Conservation (phyloP, 2,888 invertebrate species). For the Muschampia plurimacula region DNA sequence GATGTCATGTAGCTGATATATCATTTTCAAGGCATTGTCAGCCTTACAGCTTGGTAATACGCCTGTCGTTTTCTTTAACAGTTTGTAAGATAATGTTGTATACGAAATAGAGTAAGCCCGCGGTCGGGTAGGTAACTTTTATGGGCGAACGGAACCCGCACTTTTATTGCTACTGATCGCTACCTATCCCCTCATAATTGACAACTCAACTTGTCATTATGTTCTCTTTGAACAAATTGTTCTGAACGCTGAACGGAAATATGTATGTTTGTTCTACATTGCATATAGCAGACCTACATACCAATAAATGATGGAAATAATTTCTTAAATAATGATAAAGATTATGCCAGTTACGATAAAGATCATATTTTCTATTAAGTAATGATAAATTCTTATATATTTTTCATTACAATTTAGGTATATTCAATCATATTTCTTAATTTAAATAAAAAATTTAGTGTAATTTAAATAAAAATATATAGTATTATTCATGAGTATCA, state of each 20-base stretch:
- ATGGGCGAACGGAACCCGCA: slow-evolving; percentile 79
- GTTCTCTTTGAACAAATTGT: slow-evolving; percentile 74
- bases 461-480: no score
- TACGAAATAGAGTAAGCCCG: slow-evolving; percentile 68
- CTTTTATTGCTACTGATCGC: slow-evolving; percentile 83
- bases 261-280: not conserved
- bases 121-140: slow-evolving; percentile 81
- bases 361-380: no score
- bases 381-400: no score
- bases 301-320: no score
- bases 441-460: no score
- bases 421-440: no score
- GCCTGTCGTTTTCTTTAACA: slow-evolving; percentile 49
- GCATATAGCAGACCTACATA: not conserved
- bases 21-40: slow-evolving; percentile 50
- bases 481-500: no score
- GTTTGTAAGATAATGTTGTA: slow-evolving; percentile 53
- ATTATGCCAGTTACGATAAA: no score
- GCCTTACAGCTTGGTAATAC: slow-evolving; percentile 60
- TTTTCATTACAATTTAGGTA: no score
- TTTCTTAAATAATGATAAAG: no score
- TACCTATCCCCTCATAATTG: slow-evolving; percentile 84
- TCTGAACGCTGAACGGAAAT: not conserved
- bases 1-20: slow-evolving; percentile 37
- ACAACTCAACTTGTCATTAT: slow-evolving; percentile 81